Percentiles rank a stretch among this genome's conserved stretches.
These are phyloP conservation scores for Iphiclides podalirius DNA, from an alignment of 2,888 invertebrate species.

Conservation along the genomic window DNA sequence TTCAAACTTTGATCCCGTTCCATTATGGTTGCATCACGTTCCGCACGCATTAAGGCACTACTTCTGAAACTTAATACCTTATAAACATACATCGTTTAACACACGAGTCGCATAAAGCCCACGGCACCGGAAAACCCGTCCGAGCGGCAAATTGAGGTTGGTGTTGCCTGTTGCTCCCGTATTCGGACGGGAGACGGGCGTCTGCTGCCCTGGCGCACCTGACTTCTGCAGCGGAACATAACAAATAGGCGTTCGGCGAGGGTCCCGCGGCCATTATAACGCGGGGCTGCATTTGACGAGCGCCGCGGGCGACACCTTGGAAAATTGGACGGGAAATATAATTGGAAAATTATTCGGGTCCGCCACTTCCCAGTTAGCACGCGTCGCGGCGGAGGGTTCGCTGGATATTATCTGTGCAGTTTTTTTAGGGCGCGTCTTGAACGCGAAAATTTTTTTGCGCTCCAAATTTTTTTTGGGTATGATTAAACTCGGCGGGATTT, in stretches of 20 bases:
- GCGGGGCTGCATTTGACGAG: conserved; percentile 74
- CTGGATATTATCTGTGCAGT: conserved; percentile 6
- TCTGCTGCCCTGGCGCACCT: conserved; percentile 37
- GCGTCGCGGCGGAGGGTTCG: conserved; percentile 32
- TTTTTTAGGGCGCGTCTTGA: conserved; percentile 23
- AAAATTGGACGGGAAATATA: conserved; percentile 80
- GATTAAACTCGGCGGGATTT: neutral
- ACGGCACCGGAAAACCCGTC: conserved; percentile 4
- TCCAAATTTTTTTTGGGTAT: conserved; percentile 2
- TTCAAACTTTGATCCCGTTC: conserved; percentile 4
- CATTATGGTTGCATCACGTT: too few relatives aligned
- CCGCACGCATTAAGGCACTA: too few relatives aligned
- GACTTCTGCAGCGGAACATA: conserved; percentile 44
- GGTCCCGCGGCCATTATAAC: conserved; percentile 38
- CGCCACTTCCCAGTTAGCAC: conserved; percentile 55
- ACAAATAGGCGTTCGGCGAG: too few relatives aligned
- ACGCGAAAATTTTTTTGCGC: conserved; percentile 25
- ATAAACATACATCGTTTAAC: too few relatives aligned
- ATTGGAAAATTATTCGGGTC: conserved; percentile 78
- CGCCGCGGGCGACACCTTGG: conserved; percentile 77
- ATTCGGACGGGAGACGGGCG: neutral
- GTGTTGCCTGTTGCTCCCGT: conserved; percentile 13
- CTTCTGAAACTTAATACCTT: too few relatives aligned
- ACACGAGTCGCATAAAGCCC: too few relatives aligned
- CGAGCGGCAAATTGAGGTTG: conserved; percentile 9